Evolutionary conservation across 1,140 invertebrate genomes (phyloP).

Genomic region (Cydia splendana): DNA sequence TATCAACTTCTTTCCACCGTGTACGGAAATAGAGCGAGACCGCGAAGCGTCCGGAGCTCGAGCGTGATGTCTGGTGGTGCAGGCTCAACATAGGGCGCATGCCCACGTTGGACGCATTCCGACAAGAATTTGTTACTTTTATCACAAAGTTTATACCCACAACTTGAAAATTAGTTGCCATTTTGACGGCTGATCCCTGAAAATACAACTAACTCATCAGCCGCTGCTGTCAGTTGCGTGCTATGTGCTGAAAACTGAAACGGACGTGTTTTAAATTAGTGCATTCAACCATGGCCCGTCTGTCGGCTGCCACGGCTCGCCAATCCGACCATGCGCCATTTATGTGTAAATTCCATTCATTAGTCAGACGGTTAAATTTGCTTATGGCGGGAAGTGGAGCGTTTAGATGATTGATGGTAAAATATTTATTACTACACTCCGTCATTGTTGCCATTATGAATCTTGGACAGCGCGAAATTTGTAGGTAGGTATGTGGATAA

Average conservation of each 20-base stretch:
- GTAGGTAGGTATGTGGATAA: too few species aligned
- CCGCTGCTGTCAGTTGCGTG: neutral
- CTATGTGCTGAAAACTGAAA: slow-evolving; percentile 9
- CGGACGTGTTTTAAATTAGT: slow-evolving; percentile 6
- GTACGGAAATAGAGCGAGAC: too few species aligned
- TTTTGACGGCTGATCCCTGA: neutral
- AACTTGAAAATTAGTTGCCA: neutral
- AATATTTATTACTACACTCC: too few species aligned
- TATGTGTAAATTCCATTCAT: slow-evolving; percentile 10
- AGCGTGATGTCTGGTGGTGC: too few species aligned
- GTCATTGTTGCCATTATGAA: too few species aligned
- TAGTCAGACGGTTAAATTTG: neutral
- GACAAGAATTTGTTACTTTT: too few species aligned
- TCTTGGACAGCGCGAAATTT: too few species aligned
- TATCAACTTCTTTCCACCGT: too few species aligned
- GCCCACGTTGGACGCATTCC: too few species aligned
- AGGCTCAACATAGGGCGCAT: slow-evolving; percentile 27
- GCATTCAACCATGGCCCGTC: neutral
- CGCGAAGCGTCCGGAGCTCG: too few species aligned
- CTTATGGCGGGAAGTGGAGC: too few species aligned
- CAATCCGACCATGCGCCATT: neutral
- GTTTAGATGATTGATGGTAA: neutral
- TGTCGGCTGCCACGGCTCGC: slow-evolving; percentile 4
- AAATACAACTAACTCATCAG: neutral
- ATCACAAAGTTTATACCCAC: too few species aligned